Percentiles rank a stretch among this genome's conserved stretches.
Evolutionary conservation across 2,797 vertebrate genomes (phyloP).

Genomic region (Xenops minutus): DNA sequence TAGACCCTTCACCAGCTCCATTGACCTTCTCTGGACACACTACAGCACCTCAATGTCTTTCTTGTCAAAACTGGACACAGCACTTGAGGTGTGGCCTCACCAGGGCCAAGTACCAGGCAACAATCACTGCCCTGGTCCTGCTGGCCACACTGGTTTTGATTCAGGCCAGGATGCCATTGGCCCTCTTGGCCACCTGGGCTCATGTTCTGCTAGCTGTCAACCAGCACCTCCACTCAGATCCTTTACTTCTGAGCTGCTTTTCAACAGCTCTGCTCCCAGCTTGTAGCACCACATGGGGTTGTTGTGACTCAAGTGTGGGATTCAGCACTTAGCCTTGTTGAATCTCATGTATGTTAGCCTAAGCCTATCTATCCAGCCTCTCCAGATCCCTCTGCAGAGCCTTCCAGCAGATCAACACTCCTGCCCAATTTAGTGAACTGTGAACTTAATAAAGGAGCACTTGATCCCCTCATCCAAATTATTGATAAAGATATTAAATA

Average conservation of each 20-base stretch:
- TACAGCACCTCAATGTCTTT: not conserved
- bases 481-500: not conserved
- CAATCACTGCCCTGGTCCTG: fast-evolving
- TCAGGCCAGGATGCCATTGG: not conserved
- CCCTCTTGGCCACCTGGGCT: not conserved
- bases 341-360: not conserved
- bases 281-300: not conserved
- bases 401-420: not conserved
- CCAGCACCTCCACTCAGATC: not conserved
- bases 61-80: not conserved
- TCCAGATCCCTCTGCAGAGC: not conserved
- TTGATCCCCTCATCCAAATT: not conserved
- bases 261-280: not conserved
- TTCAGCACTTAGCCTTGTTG: not conserved
- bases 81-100: fast-evolving
- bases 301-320: not conserved
- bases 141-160: not conserved
- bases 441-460: not conserved
- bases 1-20: not conserved
- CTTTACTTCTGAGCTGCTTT: not conserved
- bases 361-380: fast-evolving
- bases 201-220: not conserved
- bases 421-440: not conserved
- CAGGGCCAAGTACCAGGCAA: fast-evolving
- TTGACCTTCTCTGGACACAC: fast-evolving